Evolutionary conservation across 1,140 invertebrate genomes (phyloP), one percentile per base, ranked within the genome.

Genomic region (Drosophila asahinai): DNA sequence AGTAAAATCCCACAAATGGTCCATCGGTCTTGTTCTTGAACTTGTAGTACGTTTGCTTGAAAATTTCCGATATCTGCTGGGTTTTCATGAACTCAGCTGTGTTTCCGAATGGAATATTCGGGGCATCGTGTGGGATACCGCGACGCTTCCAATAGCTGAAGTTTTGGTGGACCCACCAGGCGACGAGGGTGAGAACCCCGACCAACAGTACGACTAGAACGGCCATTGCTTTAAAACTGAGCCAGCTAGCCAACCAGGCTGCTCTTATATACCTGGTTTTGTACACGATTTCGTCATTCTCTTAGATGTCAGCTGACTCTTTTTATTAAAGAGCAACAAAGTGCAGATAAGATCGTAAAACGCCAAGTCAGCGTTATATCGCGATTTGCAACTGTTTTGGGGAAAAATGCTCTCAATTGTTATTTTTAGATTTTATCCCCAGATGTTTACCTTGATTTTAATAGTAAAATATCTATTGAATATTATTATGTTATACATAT

Each of bases 61-160:
- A 42, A 2, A 78, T 30, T 0, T 49, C 12, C 27, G 80, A 52
- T 7, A 86, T 0, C 0, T 78, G 63, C 12, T 57, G 36, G 3
- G 60, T 55, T 33, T 58, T 83, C 65, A 58, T 68, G 9, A 78
- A 48, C n/a, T 71, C 52, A 43, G 47, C 25, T 0, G 64, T 27
- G 25, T 93, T 93, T 45, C 93, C 93, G n/a, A 79, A 68, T 2
- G 83, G 67, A 25, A 92, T 81, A 43, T 40, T 70, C 0, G 93
- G 92, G 0, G 68, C 8, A 4, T 93, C 74, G 43, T 94, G 92
- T 0, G 92, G 91, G 3, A 94, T 86, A 14, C 92, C 91, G 12
- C 91, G 92, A 6, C 52, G 73, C 51, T 79, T 83, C 93, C 93
- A 94, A 67, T 89, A 90, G n/a, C n/a, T 74, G 12, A 79, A 47